Base-by-base conservation (phyloP, 2,888 invertebrate genomes). In the Catocala sponsa region DNA sequence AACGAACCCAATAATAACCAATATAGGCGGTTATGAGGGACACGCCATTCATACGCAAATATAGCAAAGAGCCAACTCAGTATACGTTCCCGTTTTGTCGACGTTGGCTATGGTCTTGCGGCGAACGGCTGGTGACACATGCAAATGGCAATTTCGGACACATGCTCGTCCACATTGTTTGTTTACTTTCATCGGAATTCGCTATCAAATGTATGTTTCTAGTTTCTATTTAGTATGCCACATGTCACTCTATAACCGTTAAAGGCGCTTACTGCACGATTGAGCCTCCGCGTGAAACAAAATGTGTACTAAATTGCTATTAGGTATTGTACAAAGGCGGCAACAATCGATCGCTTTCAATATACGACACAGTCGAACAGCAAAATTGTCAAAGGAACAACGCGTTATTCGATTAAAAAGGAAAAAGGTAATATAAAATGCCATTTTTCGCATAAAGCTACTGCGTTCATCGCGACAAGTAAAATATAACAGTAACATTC, bases 371-470 rank as follows among this genome's bases (percentile, higher is more conserved):
- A 72, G 46, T 68, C 54, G 60, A 55, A 51, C 57, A 60, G 63
- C 59, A 56, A 67, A 65, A 63, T 68, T 70, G 63, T 59, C 70
- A 76, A 76, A 67, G 68, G 52, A 63, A 65, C 66, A 68, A 69
- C 68, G 60, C 54, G 59, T 42, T 59, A 67, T 62, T 70, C 55
- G 55, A 68, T 72, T 70, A 70, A 73, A 68, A 65, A 63, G 58
- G 57, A 72, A 76, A 76, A 75, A 60, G 56, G 57, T 55, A 59
- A 60, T n/a, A 52, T 47, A 12, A 68, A 69, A 65, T 75, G 33
- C 13, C 51, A 63, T 55, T 74, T 65, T 59, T 57, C 55, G 48
- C 41, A 53, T 33, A 0, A 13, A 10, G 43, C 41, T 33, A 52
- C 42, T 56, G 58, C 55, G 63, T 64, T 51, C 61, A 63, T 69